Percentiles rank a stretch among this genome's conserved stretches.
phyloP scores from a whole-genome alignment of 2,888 invertebrate genomes.

The Agapostemon virescens region DNA sequence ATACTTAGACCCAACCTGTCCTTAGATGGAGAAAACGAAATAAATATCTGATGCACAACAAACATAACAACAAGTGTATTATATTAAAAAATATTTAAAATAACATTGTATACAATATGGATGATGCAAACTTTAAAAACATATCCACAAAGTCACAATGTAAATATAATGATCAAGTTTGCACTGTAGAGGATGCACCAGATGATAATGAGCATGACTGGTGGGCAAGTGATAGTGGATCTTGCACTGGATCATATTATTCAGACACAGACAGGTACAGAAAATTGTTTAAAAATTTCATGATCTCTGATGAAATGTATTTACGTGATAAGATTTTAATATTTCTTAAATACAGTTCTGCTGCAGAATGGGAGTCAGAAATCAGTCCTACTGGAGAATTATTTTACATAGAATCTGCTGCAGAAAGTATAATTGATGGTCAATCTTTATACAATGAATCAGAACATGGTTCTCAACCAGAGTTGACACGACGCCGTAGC shows the following conservation, averaged over 20 bases:
- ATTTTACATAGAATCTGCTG: conserved; percentile 76
- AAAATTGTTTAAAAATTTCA: conserved; percentile 17
- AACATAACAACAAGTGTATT: background rate
- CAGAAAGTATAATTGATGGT: conserved; percentile 63
- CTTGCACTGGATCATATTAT: conserved; percentile 78
- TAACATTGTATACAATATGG: conserved; percentile 25
- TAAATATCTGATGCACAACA: background rate
- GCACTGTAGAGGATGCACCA: conserved; percentile 50
- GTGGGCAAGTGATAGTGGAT: conserved; percentile 79
- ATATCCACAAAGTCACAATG: conserved; percentile 34
- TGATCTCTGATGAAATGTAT: background rate
- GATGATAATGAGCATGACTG: conserved; percentile 75
- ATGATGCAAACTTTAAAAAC: conserved; percentile 32
- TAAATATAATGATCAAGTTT: conserved; percentile 41
- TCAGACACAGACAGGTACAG: conserved; percentile 76
- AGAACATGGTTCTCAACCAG: conserved; percentile 68
- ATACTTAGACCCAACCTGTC: conserved; percentile 47
- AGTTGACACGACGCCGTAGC: conserved; percentile 75
- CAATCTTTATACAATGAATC: conserved; percentile 40
- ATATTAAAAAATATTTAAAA: conserved; percentile 2
- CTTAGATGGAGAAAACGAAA: background rate
- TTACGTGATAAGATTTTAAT: conserved; percentile 3
- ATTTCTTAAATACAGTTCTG: conserved; percentile 67
- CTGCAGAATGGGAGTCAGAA: conserved; percentile 77
- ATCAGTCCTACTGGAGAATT: conserved; percentile 75